Evolutionary conservation across 1,140 invertebrate genomes (phyloP).

Genomic region (Onthophagus taurus): DNA sequence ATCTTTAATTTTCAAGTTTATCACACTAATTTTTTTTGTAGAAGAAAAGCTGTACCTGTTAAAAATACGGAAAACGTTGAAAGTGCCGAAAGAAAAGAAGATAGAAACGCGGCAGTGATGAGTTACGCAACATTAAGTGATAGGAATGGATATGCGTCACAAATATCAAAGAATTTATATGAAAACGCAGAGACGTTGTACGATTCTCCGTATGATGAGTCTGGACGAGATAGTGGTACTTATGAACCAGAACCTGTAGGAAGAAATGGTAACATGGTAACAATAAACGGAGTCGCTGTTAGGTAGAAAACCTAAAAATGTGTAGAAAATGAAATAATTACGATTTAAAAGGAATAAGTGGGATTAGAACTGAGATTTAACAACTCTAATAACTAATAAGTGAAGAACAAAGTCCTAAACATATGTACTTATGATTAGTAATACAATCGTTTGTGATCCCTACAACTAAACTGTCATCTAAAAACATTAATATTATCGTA

Average conservation of each 20-base stretch:
- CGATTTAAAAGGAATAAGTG: no score
- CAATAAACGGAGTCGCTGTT: conserved; percentile 63
- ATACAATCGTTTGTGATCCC: no score
- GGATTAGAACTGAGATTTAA: no score
- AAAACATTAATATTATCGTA: no score
- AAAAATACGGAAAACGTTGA: conserved; percentile 83
- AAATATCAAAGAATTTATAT: conserved; percentile 50
- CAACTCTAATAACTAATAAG: no score
- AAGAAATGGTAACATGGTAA: conserved; percentile 51
- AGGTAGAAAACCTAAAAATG: conserved; percentile 48
- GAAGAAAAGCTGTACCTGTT: conserved; percentile 70
- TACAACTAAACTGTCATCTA: no score
- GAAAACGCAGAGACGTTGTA: conserved; percentile 69
- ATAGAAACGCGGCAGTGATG: conserved; percentile 76
- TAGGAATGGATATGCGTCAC: conserved; percentile 40
- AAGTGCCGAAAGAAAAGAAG: conserved; percentile 73
- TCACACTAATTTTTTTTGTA: conserved; percentile 33
- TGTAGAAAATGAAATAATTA: no score
- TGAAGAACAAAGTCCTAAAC: no score
- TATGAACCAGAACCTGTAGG: conserved; percentile 58
- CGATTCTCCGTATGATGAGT: conserved; percentile 51
- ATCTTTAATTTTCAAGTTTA: neutral
- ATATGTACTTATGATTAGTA: no score
- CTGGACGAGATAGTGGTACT: conserved; percentile 48
- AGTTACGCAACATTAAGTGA: conserved; percentile 72